Conservation (phyloP, 2,888 invertebrate species). For the Norana najaformis region DNA sequence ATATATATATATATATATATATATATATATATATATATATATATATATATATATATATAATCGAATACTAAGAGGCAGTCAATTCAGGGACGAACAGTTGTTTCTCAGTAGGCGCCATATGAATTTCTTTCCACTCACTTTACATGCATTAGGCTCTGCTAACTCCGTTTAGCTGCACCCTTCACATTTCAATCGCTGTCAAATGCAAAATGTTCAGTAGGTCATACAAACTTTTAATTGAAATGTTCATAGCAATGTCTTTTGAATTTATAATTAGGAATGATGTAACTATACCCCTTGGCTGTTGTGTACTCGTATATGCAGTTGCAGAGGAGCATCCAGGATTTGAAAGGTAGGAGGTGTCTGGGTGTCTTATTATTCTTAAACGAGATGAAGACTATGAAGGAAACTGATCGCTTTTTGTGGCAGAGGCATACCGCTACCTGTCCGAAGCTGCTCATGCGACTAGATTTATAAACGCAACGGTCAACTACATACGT, state of each 20-base stretch:
- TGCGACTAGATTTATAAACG: conserved; percentile 57
- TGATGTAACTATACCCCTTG: not conserved
- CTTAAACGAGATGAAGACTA: too few species aligned
- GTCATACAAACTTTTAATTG: too few species aligned
- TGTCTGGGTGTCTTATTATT: not conserved
- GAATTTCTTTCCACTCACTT: too few species aligned
- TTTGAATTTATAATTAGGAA: not conserved
- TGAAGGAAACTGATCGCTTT: not conserved
- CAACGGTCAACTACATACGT: conserved; percentile 55
- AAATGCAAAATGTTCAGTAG: too few species aligned
- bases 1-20: not conserved
- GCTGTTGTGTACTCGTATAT: not conserved
- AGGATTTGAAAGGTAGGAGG: not conserved
- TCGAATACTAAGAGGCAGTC: not conserved
- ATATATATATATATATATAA: not conserved
- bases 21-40: not conserved
- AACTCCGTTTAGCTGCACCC: too few species aligned
- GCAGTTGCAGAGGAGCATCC: not conserved
- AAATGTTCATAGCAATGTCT: not conserved
- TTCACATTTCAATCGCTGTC: too few species aligned
- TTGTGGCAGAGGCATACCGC: conserved; percentile 46
- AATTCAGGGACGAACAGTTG: not conserved
- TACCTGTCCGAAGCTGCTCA: conserved; percentile 57
- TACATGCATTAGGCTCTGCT: too few species aligned
- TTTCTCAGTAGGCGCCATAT: not conserved